Conservation (phyloP, 2,888 invertebrate genomes). For the Petrolisthes manimaculis region DNA sequence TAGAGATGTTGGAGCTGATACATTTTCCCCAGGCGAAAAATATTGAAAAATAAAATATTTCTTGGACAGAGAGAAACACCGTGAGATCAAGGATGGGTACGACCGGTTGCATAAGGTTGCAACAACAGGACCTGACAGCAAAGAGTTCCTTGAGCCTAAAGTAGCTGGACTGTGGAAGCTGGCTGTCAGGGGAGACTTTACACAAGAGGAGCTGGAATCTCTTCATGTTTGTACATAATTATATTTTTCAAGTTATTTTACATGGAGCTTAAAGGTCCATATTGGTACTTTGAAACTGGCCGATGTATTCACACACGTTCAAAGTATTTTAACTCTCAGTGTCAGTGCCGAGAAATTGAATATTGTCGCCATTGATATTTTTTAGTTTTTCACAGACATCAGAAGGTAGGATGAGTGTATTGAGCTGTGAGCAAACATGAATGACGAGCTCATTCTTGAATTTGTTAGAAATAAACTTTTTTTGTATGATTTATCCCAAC, state of each 20-base stretch:
- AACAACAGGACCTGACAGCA: constrained; percentile 82
- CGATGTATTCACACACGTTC: too few species aligned
- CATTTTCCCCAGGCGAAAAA: not conserved
- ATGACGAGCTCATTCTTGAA: too few species aligned
- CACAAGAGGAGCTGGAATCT: constrained; percentile 84
- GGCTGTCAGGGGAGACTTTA: constrained; percentile 84
- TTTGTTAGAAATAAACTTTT: too few species aligned
- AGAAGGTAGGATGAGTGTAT: not conserved
- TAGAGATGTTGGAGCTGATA: too few species aligned
- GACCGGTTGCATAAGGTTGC: constrained; percentile 82
- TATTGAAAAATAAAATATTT: not conserved
- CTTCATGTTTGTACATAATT: constrained; percentile 76
- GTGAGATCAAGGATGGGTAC: constrained; percentile 82
- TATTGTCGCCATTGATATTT: not conserved
- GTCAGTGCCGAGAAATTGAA: too few species aligned
- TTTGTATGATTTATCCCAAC: too few species aligned
- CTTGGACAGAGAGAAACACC: constrained; percentile 77
- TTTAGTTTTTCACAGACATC: not conserved
- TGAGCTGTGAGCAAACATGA: too few species aligned
- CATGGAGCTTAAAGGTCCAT: not conserved
- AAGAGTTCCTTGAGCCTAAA: constrained; percentile 91
- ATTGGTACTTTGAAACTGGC: not conserved
- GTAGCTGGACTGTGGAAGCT: constrained; percentile 90
- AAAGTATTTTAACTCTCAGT: too few species aligned
- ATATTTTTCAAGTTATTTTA: not conserved